Conservation (phyloP, 2,113 vertebrate genomes). For the Notechis scutatus region DNA sequence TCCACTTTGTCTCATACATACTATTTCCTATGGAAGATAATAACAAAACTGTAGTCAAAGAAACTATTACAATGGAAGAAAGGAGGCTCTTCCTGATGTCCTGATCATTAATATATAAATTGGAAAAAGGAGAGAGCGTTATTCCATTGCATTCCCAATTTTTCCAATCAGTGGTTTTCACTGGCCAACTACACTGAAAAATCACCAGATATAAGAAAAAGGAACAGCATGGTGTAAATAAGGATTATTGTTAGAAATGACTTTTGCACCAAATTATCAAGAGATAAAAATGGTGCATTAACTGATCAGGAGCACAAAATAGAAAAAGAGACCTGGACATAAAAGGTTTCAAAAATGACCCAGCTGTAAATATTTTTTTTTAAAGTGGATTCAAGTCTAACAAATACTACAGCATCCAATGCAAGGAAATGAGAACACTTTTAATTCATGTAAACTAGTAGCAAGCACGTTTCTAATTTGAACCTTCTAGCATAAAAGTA, state of each 20-base stretch:
- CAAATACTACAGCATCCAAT: background rate
- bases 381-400: background rate
- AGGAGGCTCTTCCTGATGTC: too few relatives aligned
- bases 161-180: background rate
- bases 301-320: background rate
- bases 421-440: background rate
- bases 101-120: background rate
- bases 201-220: background rate
- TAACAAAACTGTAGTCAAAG: background rate
- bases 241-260: background rate
- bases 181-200: background rate
- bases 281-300: background rate
- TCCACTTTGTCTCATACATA: background rate
- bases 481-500: too few relatives aligned
- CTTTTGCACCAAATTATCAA: background rate
- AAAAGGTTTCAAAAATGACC: background rate
- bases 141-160: background rate
- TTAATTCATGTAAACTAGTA: background rate
- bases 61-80: background rate
- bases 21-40: background rate
- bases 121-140: background rate
- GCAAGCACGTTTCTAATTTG: background rate
- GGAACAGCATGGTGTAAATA: background rate
- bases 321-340: background rate
- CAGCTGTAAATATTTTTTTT: background rate